phyloP scores from a whole-genome alignment of 2,113 vertebrate genomes.

The Ciconia maguari region DNA sequence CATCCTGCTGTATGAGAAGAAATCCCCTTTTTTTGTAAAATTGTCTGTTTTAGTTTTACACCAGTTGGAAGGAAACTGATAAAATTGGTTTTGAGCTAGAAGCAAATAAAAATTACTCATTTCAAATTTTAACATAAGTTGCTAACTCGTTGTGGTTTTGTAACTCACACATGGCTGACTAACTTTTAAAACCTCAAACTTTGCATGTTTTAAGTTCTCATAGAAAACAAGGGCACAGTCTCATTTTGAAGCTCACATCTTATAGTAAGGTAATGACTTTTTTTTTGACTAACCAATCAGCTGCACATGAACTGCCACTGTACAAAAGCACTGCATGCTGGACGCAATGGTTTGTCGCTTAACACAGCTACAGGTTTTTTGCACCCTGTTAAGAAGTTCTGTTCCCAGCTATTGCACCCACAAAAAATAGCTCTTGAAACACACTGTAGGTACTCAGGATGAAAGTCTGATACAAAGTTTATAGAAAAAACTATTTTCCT shows the following conservation, averaged over 20 bases:
- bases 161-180: background rate
- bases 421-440: background rate
- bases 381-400: background rate
- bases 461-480: background rate
- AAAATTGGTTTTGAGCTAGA: background rate
- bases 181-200: slow-evolving; percentile 34
- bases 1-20: background rate
- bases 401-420: background rate
- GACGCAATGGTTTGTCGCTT: background rate
- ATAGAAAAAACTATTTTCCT: background rate
- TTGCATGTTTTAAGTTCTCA: slow-evolving; percentile 14
- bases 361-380: background rate
- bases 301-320: background rate
- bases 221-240: slow-evolving; percentile 21
- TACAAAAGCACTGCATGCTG: background rate
- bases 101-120: background rate
- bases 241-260: slow-evolving; percentile 16
- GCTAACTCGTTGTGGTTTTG: background rate
- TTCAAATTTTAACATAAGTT: background rate
- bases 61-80: background rate
- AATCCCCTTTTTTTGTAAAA: background rate
- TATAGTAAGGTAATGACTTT: background rate
- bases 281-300: background rate
- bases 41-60: background rate
- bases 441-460: background rate